These are phyloP conservation scores for Gracilinanus agilis DNA, from an alignment of 2,113 vertebrate genomes.

Conservation along the genomic window DNA sequence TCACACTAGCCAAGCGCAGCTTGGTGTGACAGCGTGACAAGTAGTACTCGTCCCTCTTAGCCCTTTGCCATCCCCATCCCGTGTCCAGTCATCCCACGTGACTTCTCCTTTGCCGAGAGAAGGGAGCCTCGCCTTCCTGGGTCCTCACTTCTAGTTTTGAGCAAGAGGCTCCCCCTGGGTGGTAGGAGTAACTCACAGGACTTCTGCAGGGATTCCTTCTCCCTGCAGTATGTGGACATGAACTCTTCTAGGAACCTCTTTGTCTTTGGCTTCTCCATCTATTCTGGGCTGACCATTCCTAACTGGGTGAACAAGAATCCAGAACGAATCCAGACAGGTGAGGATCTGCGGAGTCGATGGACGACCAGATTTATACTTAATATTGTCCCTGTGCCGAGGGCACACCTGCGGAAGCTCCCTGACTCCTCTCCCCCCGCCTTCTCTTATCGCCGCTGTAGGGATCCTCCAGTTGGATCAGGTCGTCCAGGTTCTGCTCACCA, in stretches of 20 bases:
- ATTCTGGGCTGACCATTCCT: constrained; percentile 92
- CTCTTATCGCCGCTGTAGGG: constrained; percentile 83
- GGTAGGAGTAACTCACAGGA: no score
- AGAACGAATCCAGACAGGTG: constrained; percentile 90
- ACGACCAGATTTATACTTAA: not conserved
- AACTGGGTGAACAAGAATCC: constrained; percentile 92
- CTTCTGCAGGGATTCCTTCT: constrained; percentile 24
- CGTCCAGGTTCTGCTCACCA: constrained; percentile 95
- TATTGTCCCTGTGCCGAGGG: not conserved
- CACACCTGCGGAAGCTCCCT: not conserved
- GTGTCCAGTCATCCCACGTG: not conserved
- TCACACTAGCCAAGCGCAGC: not conserved
- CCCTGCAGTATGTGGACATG: constrained; percentile 93
- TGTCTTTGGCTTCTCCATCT: constrained; percentile 97
- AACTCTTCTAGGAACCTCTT: constrained; percentile 98
- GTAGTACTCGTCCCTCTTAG: not conserved
- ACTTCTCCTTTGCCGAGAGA: not conserved
- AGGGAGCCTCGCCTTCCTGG: not conserved
- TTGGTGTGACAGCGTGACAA: not conserved
- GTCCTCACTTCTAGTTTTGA: not conserved
- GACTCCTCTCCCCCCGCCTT: not conserved
- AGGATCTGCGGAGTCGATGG: not conserved
- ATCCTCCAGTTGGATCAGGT: constrained; percentile 93
- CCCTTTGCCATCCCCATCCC: not conserved
- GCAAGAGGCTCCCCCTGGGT: not conserved